A percentile compares a stretch with the other conserved stretches of the same genome.
Conservation (phyloP, 1,140 invertebrate genomes). For the Bombus difficillimus region DNA sequence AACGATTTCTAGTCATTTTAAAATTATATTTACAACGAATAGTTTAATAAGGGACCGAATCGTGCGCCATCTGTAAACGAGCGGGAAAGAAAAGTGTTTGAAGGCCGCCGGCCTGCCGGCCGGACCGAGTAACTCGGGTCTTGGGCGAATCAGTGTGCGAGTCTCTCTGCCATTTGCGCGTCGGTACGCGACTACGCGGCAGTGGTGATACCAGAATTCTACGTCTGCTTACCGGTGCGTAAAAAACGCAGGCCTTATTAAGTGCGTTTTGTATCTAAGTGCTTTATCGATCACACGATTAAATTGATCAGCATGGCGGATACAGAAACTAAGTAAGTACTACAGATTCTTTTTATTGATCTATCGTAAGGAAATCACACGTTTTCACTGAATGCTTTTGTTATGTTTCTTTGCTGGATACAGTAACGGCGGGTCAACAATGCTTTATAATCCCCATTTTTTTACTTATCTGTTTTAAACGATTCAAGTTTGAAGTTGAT, state of each 20-base stretch:
- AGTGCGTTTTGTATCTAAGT: constrained; percentile 43
- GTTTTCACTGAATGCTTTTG: constrained; percentile 19
- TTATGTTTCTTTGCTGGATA: constrained; percentile 33
- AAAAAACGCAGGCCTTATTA: constrained; percentile 50
- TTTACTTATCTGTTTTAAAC: neutral
- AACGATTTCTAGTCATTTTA: neutral
- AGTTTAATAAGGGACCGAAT: neutral
- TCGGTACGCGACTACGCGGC: constrained; percentile 74
- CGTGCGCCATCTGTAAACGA: constrained; percentile 79
- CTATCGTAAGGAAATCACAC: constrained; percentile 48
- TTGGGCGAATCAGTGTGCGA: constrained; percentile 76
- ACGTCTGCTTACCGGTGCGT: constrained; percentile 68
- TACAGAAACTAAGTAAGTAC: constrained; percentile 79
- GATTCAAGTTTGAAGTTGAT: neutral
- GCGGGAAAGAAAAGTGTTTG: constrained; percentile 80
- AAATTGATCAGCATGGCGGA: constrained; percentile 77
- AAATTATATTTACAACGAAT: constrained; percentile 1
- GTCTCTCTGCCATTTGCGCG: constrained; percentile 80
- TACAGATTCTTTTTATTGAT: constrained; percentile 45
- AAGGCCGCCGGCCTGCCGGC: constrained; percentile 81
- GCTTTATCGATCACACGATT: constrained; percentile 43
- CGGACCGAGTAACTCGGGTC: constrained; percentile 71
- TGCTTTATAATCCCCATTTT: neutral
- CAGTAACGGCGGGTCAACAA: neutral
- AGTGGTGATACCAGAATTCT: constrained; percentile 73